Evolutionary conservation across 2,113 vertebrate species (phyloP).

Genomic region (Grantiella picta): DNA sequence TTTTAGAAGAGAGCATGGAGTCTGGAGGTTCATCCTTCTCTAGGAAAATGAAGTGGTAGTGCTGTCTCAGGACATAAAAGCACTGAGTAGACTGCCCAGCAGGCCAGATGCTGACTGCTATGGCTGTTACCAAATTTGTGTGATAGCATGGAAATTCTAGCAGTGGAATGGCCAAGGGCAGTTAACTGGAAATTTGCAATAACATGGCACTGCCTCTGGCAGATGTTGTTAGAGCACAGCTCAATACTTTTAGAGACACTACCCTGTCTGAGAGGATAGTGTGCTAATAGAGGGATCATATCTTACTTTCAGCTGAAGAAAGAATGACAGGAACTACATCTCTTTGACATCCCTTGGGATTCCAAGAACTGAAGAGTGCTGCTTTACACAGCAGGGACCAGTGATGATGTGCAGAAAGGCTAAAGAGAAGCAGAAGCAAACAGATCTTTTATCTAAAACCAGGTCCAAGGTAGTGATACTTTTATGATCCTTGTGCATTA

Average conservation of each 20-base stretch:
- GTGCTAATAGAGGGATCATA: background rate
- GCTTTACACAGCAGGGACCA: background rate
- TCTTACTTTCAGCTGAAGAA: background rate
- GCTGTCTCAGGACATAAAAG: background rate
- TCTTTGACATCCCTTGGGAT: background rate
- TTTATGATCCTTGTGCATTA: background rate
- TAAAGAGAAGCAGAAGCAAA: background rate
- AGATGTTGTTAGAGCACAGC: background rate
- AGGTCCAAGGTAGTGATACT: background rate
- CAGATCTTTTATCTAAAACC: background rate
- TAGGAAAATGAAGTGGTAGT: background rate
- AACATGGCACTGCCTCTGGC: background rate
- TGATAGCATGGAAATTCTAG: background rate
- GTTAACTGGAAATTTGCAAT: background rate
- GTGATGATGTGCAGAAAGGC: background rate
- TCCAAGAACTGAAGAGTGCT: background rate
- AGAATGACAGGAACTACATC: background rate
- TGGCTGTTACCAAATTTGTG: background rate
- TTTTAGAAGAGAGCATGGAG: background rate
- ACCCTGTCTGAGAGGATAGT: background rate
- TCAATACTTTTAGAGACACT: background rate
- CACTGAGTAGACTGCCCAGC: background rate
- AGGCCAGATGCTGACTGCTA: background rate
- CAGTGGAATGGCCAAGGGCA: background rate
- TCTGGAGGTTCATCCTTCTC: background rate